phyloP scores from a whole-genome alignment of 2,888 invertebrate species.

The Adelphocoris suturalis region DNA sequence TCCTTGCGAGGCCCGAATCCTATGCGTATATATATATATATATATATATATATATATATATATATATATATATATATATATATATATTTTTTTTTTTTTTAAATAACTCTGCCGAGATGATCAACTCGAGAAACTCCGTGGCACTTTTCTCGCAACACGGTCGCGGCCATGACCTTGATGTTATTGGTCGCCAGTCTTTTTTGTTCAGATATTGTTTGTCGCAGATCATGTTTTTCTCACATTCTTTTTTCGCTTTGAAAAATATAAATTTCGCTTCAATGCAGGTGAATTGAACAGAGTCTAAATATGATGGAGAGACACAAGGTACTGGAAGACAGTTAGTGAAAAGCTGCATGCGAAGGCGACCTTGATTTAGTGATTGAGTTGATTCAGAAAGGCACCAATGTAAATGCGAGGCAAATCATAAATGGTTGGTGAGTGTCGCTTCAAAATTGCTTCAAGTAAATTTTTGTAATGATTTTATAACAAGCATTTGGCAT shows the following conservation, averaged over 20 bases:
- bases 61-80: too few relatives aligned
- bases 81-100: too few relatives aligned
- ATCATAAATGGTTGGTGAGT: slow-evolving; percentile 83
- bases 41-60: too few relatives aligned
- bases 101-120: too few relatives aligned
- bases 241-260: neutral
- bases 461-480: neutral
- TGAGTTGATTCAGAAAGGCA: slow-evolving; percentile 80
- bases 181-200: too few relatives aligned
- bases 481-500: too few relatives aligned
- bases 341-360: slow-evolving; percentile 82
- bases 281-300: neutral
- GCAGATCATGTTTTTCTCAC: neutral
- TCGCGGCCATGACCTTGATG: too few relatives aligned
- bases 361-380: slow-evolving; percentile 82
- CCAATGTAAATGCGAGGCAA: slow-evolving; percentile 83
- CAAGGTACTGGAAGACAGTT: slow-evolving; percentile 80
- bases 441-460: neutral
- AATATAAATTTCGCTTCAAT: neutral
- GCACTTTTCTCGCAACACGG: too few relatives aligned
- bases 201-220: too few relatives aligned
- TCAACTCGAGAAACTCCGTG: too few relatives aligned
- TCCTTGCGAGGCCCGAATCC: too few relatives aligned
- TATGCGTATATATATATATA: too few relatives aligned
- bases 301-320: slow-evolving; percentile 74